These are phyloP conservation scores for Pipistrellus kuhlii DNA, from an alignment of 2,797 vertebrate genomes.

Conservation along the genomic window DNA sequence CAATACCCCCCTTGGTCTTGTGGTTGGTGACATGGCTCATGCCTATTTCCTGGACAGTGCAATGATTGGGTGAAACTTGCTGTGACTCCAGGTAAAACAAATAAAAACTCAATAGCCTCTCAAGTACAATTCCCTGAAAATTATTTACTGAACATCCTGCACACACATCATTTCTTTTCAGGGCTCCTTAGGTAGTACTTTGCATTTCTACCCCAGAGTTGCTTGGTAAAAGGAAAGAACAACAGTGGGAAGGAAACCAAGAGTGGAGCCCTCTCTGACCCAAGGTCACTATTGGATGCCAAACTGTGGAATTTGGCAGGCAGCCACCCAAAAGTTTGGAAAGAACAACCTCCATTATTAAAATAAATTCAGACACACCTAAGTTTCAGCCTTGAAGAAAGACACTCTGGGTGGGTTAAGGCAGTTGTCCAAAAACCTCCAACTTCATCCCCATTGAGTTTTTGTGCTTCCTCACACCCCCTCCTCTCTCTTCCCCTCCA, in stretches of 20 bases:
- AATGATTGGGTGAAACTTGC: neutral
- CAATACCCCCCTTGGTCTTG: neutral
- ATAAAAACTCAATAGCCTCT: constrained; percentile 1
- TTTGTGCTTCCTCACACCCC: neutral
- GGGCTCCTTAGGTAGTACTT: neutral
- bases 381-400: neutral
- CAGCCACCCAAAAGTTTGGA: neutral
- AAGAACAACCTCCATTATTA: neutral
- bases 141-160: neutral
- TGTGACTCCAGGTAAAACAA: neutral
- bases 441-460: neutral
- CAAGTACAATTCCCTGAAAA: neutral
- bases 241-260: neutral
- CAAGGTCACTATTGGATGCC: neutral
- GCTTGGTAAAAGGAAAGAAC: neutral
- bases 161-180: neutral
- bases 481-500: neutral
- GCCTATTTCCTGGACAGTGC: neutral
- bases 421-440: neutral
- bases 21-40: neutral
- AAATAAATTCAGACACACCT: neutral
- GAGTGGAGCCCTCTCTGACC: neutral
- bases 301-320: neutral
- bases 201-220: neutral
- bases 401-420: neutral